Conservation (phyloP, 2,797 vertebrate species). For the Cossypha dichroa region DNA sequence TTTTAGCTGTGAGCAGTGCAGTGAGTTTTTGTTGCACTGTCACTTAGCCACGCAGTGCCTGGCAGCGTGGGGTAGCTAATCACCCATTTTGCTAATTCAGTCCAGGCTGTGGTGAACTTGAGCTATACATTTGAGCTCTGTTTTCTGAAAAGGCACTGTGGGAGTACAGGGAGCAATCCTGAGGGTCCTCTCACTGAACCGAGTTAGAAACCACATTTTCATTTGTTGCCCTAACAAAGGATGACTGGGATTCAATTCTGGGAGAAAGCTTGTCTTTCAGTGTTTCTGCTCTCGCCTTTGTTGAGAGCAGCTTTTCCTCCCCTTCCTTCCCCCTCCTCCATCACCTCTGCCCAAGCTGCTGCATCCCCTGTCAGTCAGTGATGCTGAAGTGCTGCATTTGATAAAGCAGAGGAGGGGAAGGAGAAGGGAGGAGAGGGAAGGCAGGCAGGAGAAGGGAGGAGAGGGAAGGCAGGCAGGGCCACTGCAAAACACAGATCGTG, state of each 20-base stretch:
- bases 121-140: not conserved
- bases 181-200: not conserved
- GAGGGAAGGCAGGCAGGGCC: not conserved
- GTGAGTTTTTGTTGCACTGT: not conserved
- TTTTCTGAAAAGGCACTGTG: not conserved
- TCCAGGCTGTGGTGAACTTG: not conserved
- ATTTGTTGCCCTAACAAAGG: not conserved
- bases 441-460: no score
- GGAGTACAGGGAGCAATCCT: not conserved
- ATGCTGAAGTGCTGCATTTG: not conserved
- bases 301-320: not conserved
- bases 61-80: not conserved
- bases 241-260: not conserved
- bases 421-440: not conserved
- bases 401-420: not conserved
- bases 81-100: conserved; percentile 33
- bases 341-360: not conserved
- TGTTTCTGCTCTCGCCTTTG: not conserved
- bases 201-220: not conserved
- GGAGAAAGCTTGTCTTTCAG: not conserved
- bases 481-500: not conserved
- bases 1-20: not conserved
- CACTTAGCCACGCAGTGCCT: not conserved
- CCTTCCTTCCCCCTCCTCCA: not conserved
- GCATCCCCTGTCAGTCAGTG: conserved; percentile 23